A percentile compares a stretch with the other conserved stretches of the same genome.
These are phyloP conservation scores for Muraenolepis orangiensis DNA, from an alignment of 2,797 vertebrate species.

Conservation along the genomic window DNA sequence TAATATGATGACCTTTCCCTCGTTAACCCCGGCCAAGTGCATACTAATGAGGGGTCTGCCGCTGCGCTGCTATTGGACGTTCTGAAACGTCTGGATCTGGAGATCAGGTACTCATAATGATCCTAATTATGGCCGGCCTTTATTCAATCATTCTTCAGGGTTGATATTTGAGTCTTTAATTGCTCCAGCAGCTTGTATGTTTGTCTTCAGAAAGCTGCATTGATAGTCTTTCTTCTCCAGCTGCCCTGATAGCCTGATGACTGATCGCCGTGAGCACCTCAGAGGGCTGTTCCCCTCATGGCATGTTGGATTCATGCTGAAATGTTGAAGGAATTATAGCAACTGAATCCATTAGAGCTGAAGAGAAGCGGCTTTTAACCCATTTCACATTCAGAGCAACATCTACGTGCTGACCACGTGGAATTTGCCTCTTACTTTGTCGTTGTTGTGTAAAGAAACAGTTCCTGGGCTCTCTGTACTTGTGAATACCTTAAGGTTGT, in stretches of 20 bases:
- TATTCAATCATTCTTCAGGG: neutral
- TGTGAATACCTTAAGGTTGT: neutral
- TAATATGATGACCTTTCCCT: slow-evolving; percentile 30
- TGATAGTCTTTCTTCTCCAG: neutral
- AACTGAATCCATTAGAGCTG: neutral
- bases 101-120: neutral
- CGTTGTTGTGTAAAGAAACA: neutral
- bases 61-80: neutral
- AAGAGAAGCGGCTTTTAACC: neutral
- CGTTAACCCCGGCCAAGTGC: neutral
- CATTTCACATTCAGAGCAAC: neutral
- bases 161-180: neutral
- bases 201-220: neutral
- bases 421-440: neutral
- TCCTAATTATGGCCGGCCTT: neutral
- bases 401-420: neutral
- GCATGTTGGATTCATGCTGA: neutral
- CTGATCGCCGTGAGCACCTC: neutral
- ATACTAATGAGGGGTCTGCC: neutral
- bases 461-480: neutral
- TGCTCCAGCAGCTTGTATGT: neutral
- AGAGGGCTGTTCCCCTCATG: neutral
- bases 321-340: neutral
- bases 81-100: neutral
- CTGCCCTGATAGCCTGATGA: neutral